Conservation (phyloP, 2,888 invertebrate genomes). For the Sminthurinus aureus region DNA sequence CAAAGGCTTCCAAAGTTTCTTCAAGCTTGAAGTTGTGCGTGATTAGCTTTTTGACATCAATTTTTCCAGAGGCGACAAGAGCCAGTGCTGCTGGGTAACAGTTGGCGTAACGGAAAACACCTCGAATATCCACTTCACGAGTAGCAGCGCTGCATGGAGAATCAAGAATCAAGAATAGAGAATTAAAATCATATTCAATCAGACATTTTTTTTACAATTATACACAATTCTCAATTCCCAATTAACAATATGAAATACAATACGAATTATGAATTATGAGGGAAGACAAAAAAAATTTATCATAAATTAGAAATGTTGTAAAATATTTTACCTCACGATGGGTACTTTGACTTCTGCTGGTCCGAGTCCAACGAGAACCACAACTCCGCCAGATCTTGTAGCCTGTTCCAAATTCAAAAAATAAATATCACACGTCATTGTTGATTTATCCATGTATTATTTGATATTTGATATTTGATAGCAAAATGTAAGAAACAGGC, state of each 20-base stretch:
- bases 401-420: conserved; percentile 67
- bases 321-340: conserved; percentile 71
- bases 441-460: too few species aligned
- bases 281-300: too few species aligned
- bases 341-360: conserved; percentile 80
- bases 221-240: too few species aligned
- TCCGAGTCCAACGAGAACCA: conserved; percentile 89
- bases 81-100: conserved; percentile 78
- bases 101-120: not conserved
- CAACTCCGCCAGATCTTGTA: conserved; percentile 84
- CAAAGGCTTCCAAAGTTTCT: conserved; percentile 82
- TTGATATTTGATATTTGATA: too few species aligned
- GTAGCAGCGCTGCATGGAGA: conserved; percentile 69
- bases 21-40: conserved; percentile 83
- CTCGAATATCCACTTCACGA: conserved; percentile 90
- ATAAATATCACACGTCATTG: too few species aligned
- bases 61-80: conserved; percentile 77
- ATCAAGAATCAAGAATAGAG: too few species aligned
- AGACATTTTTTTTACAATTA: too few species aligned
- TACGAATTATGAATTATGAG: too few species aligned
- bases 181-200: too few species aligned
- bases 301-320: too few species aligned
- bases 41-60: conserved; percentile 81
- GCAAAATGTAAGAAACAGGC: too few species aligned
- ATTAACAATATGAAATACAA: too few species aligned